Conservation (phyloP, 2,113 vertebrate species). For the Oryzias curvinotus region DNA sequence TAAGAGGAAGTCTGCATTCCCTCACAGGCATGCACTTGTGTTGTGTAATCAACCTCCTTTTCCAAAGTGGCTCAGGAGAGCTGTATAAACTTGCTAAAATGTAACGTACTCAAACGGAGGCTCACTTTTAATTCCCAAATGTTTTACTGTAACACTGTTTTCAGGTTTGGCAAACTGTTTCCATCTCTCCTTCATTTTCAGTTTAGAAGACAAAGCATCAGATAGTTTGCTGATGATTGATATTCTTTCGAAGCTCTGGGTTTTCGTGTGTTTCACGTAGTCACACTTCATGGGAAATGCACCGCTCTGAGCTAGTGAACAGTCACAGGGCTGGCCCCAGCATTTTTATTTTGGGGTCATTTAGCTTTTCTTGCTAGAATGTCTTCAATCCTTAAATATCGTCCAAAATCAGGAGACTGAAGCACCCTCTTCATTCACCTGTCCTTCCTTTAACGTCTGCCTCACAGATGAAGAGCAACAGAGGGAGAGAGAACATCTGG, state of each 20-base stretch:
- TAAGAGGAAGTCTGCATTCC: slow-evolving; percentile 80
- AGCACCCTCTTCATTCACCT: no score
- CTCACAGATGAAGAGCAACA: slow-evolving; percentile 87
- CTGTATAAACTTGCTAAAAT: slow-evolving; percentile 19
- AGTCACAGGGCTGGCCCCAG: slow-evolving; percentile 9
- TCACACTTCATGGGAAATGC: slow-evolving; percentile 30
- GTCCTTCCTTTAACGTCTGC: neutral
- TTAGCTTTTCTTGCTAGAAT: no score
- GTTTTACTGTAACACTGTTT: slow-evolving; percentile 6
- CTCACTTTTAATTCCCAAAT: neutral
- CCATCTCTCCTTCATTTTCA: neutral
- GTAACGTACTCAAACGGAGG: slow-evolving; percentile 10
- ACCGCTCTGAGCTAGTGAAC: neutral
- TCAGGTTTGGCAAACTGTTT: neutral
- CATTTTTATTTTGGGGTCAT: neutral
- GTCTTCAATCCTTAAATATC: no score
- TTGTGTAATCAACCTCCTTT: slow-evolving; percentile 72
- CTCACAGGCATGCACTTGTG: slow-evolving; percentile 65
- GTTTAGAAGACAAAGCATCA: neutral
- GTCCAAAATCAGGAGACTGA: no score
- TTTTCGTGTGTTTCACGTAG: slow-evolving; percentile 22
- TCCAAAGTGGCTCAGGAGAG: slow-evolving; percentile 44
- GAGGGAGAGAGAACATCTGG: slow-evolving; percentile 86
- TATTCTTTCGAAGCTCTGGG: slow-evolving; percentile 7
- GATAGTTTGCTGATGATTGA: neutral